Evolutionary conservation across 2,797 vertebrate genomes (phyloP), one percentile per base, ranked within the genome.

Genomic region (Scolopax rusticola): DNA sequence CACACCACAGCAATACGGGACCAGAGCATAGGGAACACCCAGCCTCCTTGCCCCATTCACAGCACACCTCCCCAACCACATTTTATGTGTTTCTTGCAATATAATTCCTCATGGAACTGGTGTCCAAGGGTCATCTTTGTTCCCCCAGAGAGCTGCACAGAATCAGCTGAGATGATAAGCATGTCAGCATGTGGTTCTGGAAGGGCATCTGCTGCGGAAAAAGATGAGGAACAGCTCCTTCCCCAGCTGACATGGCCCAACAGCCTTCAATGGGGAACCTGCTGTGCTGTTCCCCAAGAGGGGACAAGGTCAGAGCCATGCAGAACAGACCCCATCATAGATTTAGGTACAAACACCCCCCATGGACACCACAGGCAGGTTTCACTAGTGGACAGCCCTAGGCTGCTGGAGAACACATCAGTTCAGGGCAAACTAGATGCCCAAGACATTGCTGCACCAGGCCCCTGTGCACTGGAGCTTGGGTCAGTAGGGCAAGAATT

Each of bases 121-220:
- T 45, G 23, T 1, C 45, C 6, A 4, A 51, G 53, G 40, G 15
- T 6, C 54, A 25, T 11, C 61, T 61, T 20, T 53, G 53, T 43
- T 51, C 38, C 51, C 47, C 21, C 21, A 63, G 24, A 12, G 0
- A 47, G 21, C 73, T 63, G 59, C 63, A 73, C 8, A 53, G 21
- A 43, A 41, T 6, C 78, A 88, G 64, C 5, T 3, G 45, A 77
- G 36, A 56, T 2, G 2, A 27, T 15, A 30, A 40, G 50, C 32
- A 0, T 0, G 11, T 45, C 67, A 76, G 41, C 53, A 7, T 0
- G 0, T 5, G 11, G 59, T 0, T 94, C 61, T 63, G 24, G 23
- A 57, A 64, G 38, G 48, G 38, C 69, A 83, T 36, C 21, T 28
- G 27, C 91, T 11, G 1, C 43, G 27, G 10, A 1, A 1, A 28